Conservation (phyloP, 2,888 invertebrate species). For the Gortyna flavago region DNA sequence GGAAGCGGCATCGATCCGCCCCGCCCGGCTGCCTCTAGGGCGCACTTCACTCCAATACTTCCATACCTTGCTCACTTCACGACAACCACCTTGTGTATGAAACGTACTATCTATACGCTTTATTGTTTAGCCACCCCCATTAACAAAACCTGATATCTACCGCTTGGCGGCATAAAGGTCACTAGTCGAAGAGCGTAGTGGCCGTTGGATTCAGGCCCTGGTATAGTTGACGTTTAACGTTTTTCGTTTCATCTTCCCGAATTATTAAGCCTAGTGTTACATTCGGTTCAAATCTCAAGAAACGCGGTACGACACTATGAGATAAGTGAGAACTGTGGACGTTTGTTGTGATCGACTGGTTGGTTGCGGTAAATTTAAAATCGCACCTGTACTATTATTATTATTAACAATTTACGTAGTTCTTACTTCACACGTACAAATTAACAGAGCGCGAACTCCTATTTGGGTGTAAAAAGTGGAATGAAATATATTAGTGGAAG, state of each 20-base stretch:
- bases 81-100: constrained; percentile 81
- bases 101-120: constrained; percentile 86
- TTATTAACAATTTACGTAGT: constrained; percentile 34
- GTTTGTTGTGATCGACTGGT: constrained; percentile 72
- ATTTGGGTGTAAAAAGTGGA: constrained; percentile 51
- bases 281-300: constrained; percentile 67
- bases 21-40: constrained; percentile 76
- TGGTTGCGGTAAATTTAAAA: constrained; percentile 72
- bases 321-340: constrained; percentile 74
- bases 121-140: constrained; percentile 85
- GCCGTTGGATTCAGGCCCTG: constrained; percentile 69
- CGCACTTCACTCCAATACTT: constrained; percentile 82
- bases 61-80: constrained; percentile 84
- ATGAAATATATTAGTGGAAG: constrained; percentile 55
- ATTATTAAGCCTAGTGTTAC: constrained; percentile 70
- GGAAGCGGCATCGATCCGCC: constrained; percentile 83
- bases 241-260: constrained; percentile 61
- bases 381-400: constrained; percentile 33
- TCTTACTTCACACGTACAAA: constrained; percentile 15
- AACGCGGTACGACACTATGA: constrained; percentile 67
- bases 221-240: constrained; percentile 68
- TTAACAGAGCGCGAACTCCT: constrained; percentile 10
- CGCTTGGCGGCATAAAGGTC: constrained; percentile 79
- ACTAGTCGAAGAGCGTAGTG: constrained; percentile 73
- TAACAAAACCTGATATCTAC: constrained; percentile 80